Conservation (phyloP, 2,888 invertebrate species). For the Pristionchus arcanus region DNA sequence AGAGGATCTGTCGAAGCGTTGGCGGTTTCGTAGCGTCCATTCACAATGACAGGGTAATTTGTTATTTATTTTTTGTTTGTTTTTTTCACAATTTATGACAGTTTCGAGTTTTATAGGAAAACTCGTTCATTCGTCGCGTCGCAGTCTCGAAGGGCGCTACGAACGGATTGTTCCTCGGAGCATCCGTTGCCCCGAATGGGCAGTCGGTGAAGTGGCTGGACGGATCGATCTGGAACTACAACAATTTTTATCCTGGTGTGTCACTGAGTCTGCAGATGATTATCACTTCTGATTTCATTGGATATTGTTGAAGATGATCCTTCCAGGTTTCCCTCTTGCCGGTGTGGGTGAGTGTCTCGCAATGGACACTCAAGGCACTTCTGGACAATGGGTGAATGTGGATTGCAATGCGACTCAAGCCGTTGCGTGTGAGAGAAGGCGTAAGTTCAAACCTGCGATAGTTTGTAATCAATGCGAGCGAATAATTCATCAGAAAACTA, state of each 20-base stretch:
- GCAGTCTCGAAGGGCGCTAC: neutral
- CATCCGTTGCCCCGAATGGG: neutral
- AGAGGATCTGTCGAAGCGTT: neutral
- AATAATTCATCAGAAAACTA: neutral
- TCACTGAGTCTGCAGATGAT: too few species aligned
- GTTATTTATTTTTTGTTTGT: too few species aligned
- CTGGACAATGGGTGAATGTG: neutral
- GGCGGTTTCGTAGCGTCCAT: neutral
- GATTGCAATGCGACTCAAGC: neutral
- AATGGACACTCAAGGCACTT: neutral
- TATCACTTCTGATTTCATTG: neutral
- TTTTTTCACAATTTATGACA: too few species aligned
- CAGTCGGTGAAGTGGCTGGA: neutral
- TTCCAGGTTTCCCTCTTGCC: neutral
- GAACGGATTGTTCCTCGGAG: neutral
- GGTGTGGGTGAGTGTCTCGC: neutral
- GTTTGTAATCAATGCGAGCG: neutral
- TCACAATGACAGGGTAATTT: neutral
- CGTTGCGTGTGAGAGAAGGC: neutral
- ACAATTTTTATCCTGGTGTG: neutral
- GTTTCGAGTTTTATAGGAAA: neutral
- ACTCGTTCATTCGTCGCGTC: constrained; percentile 26
- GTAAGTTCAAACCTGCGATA: neutral
- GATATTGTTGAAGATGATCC: too few species aligned
- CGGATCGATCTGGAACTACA: neutral